phyloP scores from a whole-genome alignment of 2,888 invertebrate species.

The Euzetes globulus region DNA sequence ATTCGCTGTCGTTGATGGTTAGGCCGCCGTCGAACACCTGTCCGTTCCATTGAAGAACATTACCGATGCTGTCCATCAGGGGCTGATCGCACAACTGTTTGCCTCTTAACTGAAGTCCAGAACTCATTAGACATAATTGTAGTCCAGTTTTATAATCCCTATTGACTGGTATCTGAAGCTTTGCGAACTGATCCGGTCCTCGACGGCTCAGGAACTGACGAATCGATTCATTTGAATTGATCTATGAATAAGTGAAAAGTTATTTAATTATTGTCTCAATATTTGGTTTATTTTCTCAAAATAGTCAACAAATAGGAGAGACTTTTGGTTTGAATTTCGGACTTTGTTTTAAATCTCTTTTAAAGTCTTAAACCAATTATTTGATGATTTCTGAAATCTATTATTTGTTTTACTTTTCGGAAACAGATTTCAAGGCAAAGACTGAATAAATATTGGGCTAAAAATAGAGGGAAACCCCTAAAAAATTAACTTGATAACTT shows the following conservation, averaged over 20 bases:
- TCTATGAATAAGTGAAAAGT: constrained; percentile 1
- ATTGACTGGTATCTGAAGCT: constrained; percentile 7
- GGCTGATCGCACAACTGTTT: constrained; percentile 24
- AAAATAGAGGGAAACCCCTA: too few relatives aligned
- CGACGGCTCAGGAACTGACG: constrained; percentile 28
- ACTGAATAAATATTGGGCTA: too few relatives aligned
- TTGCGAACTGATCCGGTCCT: constrained; percentile 33
- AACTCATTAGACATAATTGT: constrained; percentile 21
- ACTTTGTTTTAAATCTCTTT: too few relatives aligned
- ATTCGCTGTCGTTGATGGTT: background rate
- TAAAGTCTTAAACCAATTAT: too few relatives aligned
- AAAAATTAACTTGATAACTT: too few relatives aligned
- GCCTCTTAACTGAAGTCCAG: constrained; percentile 12
- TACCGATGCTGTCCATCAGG: background rate
- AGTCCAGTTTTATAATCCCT: background rate
- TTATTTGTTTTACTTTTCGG: too few relatives aligned
- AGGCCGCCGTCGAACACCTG: constrained; percentile 28
- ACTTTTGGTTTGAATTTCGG: too few relatives aligned
- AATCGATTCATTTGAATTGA: constrained; percentile 30
- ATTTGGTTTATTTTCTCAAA: too few relatives aligned
- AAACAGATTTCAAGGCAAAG: too few relatives aligned
- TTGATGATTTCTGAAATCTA: too few relatives aligned
- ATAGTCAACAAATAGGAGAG: too few relatives aligned
- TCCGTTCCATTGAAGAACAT: constrained; percentile 33
- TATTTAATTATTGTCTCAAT: background rate